Evolutionary conservation across 2,113 vertebrate species (phyloP).

Genomic region (Melanerpes formicivorus): DNA sequence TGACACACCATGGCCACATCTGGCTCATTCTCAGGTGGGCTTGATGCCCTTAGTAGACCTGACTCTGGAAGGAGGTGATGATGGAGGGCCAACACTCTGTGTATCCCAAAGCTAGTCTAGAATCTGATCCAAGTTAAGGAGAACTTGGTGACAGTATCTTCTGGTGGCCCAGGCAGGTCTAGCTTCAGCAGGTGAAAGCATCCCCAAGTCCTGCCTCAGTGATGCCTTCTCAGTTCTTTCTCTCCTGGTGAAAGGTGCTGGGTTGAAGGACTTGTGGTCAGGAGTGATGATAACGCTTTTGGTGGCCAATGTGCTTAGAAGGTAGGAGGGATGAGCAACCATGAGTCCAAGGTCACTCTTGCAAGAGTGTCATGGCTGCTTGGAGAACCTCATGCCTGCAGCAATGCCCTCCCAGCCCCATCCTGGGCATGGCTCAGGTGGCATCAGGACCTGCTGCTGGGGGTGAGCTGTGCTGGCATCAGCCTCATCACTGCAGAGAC

Average conservation of each 20-base stretch:
- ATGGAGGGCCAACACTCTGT: rapidly evolving
- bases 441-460: not conserved
- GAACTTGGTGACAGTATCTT: too few relatives aligned
- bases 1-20: not conserved
- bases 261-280: not conserved
- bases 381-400: not conserved
- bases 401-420: not conserved
- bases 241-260: not conserved
- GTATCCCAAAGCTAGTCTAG: rapidly evolving
- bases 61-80: not conserved
- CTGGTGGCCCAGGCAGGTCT: not conserved
- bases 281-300: rapidly evolving
- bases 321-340: too few relatives aligned
- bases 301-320: rapidly evolving
- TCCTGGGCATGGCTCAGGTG: too few relatives aligned
- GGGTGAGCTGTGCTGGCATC: not conserved
- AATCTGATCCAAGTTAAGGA: not conserved
- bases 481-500: not conserved
- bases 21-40: not conserved
- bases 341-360: rapidly evolving
- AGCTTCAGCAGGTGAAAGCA: not conserved
- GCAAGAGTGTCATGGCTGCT: rapidly evolving
- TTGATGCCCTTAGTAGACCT: not conserved
- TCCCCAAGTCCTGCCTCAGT: rapidly evolving
- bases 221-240: not conserved